Conservation (phyloP, 1,140 invertebrate species). For the Ceratina australensis region DNA sequence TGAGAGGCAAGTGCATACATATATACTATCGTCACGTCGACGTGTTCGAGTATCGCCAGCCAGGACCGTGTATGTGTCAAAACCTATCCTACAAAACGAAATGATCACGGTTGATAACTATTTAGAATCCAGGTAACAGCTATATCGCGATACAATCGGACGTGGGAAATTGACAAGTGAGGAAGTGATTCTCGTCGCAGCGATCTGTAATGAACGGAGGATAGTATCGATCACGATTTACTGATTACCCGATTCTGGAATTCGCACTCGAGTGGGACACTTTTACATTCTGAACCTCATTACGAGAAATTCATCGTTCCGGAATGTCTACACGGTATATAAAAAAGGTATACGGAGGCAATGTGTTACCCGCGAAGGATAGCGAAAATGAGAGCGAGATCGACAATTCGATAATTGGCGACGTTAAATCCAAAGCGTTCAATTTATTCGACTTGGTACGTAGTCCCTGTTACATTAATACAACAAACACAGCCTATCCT, state of each 20-base stretch:
- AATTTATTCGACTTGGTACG: conserved; percentile 59
- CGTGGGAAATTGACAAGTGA: conserved; percentile 16
- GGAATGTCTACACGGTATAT: conserved; percentile 64
- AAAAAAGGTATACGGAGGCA: conserved; percentile 60
- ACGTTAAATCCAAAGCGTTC: conserved; percentile 53
- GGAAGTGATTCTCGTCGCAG: neutral
- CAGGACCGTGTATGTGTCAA: too few relatives aligned
- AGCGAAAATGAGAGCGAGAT: conserved; percentile 39
- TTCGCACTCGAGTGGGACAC: neutral
- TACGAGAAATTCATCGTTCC: neutral
- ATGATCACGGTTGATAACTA: too few relatives aligned
- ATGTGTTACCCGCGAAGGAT: conserved; percentile 27
- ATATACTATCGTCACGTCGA: neutral
- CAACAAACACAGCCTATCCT: neutral
- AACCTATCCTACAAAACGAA: too few relatives aligned
- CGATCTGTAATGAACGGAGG: neutral
- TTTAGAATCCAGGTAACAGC: too few relatives aligned
- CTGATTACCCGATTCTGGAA: too few relatives aligned
- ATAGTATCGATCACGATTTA: neutral
- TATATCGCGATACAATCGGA: neutral
- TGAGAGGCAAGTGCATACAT: neutral
- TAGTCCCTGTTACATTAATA: neutral
- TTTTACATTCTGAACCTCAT: neutral
- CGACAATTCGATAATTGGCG: conserved; percentile 32
- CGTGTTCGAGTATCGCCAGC: too few relatives aligned